These are phyloP conservation scores for Malacoctenus gilli DNA, from an alignment of 2,797 vertebrate genomes.

Conservation along the genomic window DNA sequence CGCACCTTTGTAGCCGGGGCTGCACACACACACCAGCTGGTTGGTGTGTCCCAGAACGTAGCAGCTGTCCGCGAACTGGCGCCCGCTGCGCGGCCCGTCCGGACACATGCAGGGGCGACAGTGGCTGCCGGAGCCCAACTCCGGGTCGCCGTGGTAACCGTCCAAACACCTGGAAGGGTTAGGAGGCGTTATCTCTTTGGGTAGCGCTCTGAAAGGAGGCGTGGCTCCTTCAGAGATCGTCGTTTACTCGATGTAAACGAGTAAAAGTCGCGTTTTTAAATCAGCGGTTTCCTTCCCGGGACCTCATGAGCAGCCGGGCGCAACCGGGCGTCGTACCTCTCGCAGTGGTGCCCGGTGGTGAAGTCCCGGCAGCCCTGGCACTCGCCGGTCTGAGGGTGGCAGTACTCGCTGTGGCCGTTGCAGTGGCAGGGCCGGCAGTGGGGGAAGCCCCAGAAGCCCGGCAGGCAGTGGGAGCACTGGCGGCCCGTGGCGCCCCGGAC, in stretches of 20 bases:
- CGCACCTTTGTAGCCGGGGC: conserved; percentile 88
- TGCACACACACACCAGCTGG: conserved; percentile 90
- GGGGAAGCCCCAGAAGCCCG: conserved; percentile 94
- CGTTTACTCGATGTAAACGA: no score
- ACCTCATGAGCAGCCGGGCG: no score
- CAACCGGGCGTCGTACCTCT: conserved; percentile 85
- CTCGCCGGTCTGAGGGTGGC: conserved; percentile 86
- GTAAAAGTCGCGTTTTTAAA: no score
- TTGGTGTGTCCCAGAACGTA: conserved; percentile 81
- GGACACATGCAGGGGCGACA: conserved; percentile 95
- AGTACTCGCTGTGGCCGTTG: conserved; percentile 89
- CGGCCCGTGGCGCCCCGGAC: conserved; percentile 84
- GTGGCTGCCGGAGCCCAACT: conserved; percentile 87
- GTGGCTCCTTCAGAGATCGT: no score
- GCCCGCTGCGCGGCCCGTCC: conserved; percentile 87
- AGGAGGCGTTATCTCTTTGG: neutral
- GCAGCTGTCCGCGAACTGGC: conserved; percentile 92
- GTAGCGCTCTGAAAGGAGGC: no score
- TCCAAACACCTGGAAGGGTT: conserved; percentile 81
- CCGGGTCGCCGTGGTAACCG: conserved; percentile 91
- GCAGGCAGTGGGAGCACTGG: conserved; percentile 90
- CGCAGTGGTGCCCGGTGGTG: conserved; percentile 89
- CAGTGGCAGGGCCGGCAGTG: conserved; percentile 91
- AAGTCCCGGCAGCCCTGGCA: conserved; percentile 90
- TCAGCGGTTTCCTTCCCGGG: no score